Conservation (phyloP, 1,140 invertebrate species). For the Pseudobourletiella spinata region DNA sequence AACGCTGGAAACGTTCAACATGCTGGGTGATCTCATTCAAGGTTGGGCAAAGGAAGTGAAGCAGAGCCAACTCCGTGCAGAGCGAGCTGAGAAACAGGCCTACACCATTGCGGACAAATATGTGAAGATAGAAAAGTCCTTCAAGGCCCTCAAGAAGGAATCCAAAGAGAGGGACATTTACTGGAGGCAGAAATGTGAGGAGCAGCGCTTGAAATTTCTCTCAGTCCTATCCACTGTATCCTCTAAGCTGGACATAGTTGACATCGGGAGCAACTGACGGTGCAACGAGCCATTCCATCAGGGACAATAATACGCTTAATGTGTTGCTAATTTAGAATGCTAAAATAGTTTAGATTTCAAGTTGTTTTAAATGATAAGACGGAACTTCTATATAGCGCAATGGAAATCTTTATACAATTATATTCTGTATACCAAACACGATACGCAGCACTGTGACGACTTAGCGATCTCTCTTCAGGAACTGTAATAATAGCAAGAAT, state of each 20-base stretch:
- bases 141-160: slow-evolving; percentile 12
- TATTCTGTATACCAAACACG: neutral
- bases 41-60: slow-evolving; percentile 24
- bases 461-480: too few species aligned
- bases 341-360: too few species aligned
- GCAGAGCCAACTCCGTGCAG: slow-evolving; percentile 14
- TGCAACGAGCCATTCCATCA: too few species aligned
- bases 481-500: too few species aligned
- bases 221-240: neutral
- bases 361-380: too few species aligned
- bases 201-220: slow-evolving; percentile 2
- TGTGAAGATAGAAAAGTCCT: slow-evolving; percentile 12
- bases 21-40: slow-evolving; percentile 17
- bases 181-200: neutral
- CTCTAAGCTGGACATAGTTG: neutral
- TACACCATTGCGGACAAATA: slow-evolving; percentile 17
- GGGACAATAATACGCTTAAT: too few species aligned
- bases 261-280: too few species aligned
- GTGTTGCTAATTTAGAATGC: too few species aligned
- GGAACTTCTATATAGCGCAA: too few species aligned
- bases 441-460: too few species aligned
- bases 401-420: too few species aligned
- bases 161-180: slow-evolving; percentile 15
- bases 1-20: slow-evolving; percentile 26
- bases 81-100: slow-evolving; percentile 6